These are phyloP conservation scores for Phengaris alcon DNA, from an alignment of 2,888 invertebrate species.

Conservation along the genomic window DNA sequence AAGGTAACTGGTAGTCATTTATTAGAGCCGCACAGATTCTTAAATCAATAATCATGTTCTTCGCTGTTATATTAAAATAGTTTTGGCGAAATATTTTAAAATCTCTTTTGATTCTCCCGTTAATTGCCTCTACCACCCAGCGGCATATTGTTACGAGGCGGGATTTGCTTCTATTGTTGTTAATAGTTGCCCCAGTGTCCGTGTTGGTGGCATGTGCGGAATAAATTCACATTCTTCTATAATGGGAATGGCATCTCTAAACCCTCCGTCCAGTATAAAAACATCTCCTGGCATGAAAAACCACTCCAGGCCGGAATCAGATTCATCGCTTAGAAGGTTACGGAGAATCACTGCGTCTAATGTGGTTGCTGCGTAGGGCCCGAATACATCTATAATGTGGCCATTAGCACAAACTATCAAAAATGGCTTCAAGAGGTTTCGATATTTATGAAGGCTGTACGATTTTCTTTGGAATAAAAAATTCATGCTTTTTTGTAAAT, in stretches of 20 bases:
- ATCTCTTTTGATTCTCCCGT: conserved; percentile 15
- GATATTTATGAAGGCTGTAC: conserved; percentile 24
- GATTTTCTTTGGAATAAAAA: conserved; percentile 16
- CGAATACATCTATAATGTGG: not conserved
- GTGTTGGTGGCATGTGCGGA: conserved; percentile 7
- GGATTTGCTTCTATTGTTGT: conserved; percentile 2
- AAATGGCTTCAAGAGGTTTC: not conserved
- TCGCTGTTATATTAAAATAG: conserved; percentile 17
- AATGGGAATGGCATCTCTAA: not conserved
- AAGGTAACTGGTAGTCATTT: conserved; percentile 7
- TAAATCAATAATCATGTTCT: not conserved
- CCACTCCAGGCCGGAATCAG: conserved; percentile 7
- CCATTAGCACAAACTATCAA: conserved; percentile 20
- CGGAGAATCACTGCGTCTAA: not conserved
- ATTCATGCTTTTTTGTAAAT: not conserved
- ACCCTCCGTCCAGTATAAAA: not conserved
- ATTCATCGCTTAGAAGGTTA: conserved; percentile 7
- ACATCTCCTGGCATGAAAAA: conserved; percentile 6
- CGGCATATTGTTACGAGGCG: conserved; percentile 2
- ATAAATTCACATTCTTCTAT: conserved; percentile 7
- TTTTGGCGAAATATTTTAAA: conserved; percentile 20
- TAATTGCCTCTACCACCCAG: not conserved
- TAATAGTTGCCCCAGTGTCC: not conserved
- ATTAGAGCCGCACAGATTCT: conserved; percentile 2
- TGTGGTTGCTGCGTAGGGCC: not conserved